Percentiles rank a stretch among this genome's conserved stretches.
These are phyloP conservation scores for Hypena proboscidalis DNA, from an alignment of 2,888 invertebrate species.

Conservation along the genomic window DNA sequence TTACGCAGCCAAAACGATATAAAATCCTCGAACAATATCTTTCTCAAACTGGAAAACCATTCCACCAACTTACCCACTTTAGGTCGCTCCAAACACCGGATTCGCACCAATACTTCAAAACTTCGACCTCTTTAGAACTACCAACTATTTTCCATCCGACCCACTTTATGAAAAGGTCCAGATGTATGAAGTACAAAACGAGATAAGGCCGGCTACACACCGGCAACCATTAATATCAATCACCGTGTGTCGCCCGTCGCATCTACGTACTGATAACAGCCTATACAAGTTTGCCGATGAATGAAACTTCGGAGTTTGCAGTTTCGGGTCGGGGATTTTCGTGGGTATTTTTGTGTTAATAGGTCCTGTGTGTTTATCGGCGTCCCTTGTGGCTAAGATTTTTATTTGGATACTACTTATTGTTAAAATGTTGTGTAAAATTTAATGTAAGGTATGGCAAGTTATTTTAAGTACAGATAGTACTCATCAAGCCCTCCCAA, in stretches of 20 bases:
- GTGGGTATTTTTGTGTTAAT: constrained; percentile 23
- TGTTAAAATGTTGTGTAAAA: no score
- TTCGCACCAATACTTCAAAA: constrained; percentile 22
- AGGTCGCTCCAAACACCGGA: constrained; percentile 11
- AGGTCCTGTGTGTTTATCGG: constrained; percentile 10
- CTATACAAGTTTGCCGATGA: constrained; percentile 60
- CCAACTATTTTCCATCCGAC: constrained; percentile 51
- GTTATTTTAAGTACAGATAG: no score
- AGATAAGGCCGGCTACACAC: constrained; percentile 64
- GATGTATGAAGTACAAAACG: constrained; percentile 63
- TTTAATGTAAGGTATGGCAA: no score
- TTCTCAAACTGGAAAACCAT: neutral
- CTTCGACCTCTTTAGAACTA: constrained; percentile 36
- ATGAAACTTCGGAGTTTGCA: constrained; percentile 40
- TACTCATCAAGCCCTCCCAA: no score
- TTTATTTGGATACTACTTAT: no score
- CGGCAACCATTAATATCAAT: constrained; percentile 75
- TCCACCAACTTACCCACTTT: constrained; percentile 23
- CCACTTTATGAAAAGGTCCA: constrained; percentile 54
- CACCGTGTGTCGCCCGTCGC: constrained; percentile 61
- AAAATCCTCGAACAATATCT: no score
- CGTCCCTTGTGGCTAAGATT: constrained; percentile 5
- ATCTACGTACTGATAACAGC: constrained; percentile 68
- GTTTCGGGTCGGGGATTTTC: constrained; percentile 19
- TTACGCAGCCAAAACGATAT: no score